Evolutionary conservation across 1,140 invertebrate genomes (phyloP).

Genomic region (Vanessa tameamea): DNA sequence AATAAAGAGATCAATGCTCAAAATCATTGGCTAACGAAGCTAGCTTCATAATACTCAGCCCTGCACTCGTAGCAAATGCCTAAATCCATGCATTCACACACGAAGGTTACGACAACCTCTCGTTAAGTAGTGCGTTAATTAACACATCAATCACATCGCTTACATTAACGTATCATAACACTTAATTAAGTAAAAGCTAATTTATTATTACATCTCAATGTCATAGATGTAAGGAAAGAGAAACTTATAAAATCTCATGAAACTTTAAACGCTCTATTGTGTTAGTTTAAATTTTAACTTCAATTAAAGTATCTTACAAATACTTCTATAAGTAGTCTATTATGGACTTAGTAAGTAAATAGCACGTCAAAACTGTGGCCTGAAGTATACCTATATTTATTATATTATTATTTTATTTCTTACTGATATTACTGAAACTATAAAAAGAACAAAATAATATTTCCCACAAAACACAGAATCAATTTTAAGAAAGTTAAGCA

Average conservation of each 20-base stretch:
- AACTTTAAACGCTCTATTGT: no score
- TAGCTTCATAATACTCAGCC: background rate
- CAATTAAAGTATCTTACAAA: no score
- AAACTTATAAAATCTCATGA: background rate
- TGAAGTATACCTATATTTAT: no score
- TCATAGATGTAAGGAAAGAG: background rate
- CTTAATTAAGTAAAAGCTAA: background rate
- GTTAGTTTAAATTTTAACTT: no score
- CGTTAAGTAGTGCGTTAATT: constrained; percentile 37
- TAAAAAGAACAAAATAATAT: no score
- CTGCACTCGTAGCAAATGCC: constrained; percentile 23
- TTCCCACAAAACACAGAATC: no score
- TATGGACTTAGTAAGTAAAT: no score
- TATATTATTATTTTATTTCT: no score
- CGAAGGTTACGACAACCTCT: constrained; percentile 38
- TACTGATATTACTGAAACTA: no score
- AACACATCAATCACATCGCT: constrained; percentile 35
- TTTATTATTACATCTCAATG: background rate
- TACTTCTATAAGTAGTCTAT: no score
- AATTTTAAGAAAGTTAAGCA: no score
- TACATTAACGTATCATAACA: background rate
- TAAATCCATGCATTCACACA: constrained; percentile 20
- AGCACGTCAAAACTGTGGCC: no score
- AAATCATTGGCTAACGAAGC: background rate
- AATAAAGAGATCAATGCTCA: constrained; percentile 1